phyloP scores from a whole-genome alignment of 2,797 vertebrate species.

The Philypnodon macrostomus region DNA sequence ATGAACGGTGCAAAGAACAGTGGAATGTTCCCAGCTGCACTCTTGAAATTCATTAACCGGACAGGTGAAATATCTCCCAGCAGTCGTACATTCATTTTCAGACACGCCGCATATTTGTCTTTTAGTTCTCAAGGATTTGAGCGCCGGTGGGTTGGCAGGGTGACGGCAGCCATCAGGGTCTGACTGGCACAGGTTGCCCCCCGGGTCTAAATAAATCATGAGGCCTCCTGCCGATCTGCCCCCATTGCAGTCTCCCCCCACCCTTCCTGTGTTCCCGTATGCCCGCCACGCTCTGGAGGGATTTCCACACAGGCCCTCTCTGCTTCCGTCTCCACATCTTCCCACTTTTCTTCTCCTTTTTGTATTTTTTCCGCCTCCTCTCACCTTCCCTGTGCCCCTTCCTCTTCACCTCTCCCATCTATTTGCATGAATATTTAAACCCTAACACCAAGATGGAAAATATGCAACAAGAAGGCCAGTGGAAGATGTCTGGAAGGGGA shows the following conservation, averaged over 20 bases:
- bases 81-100: slow-evolving; percentile 35
- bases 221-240: slow-evolving; percentile 57
- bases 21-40: slow-evolving; percentile 23
- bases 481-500: slow-evolving; percentile 20
- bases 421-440: slow-evolving; percentile 75
- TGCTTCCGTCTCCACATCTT: slow-evolving; percentile 18
- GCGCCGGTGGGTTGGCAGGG: slow-evolving; percentile 36
- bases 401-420: slow-evolving; percentile 53
- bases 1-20: slow-evolving; percentile 15
- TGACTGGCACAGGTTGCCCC: slow-evolving; percentile 68
- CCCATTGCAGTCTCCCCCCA: background rate
- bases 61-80: slow-evolving; percentile 45
- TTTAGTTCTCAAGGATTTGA: slow-evolving; percentile 23
- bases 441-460: slow-evolving; percentile 61
- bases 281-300: slow-evolving; percentile 56
- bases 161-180: slow-evolving; percentile 48
- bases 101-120: slow-evolving; percentile 26
- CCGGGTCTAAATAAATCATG: slow-evolving; percentile 75
- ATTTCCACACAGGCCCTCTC: slow-evolving; percentile 57
- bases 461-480: slow-evolving; percentile 55
- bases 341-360: slow-evolving; percentile 36
- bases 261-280: slow-evolving; percentile 35
- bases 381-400: slow-evolving; percentile 29
- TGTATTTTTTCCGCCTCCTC: slow-evolving; percentile 39
- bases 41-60: slow-evolving; percentile 47